Percentiles rank a stretch among this genome's conserved stretches.
Conservation (phyloP, 2,888 invertebrate species). For the Apamea sordens region DNA sequence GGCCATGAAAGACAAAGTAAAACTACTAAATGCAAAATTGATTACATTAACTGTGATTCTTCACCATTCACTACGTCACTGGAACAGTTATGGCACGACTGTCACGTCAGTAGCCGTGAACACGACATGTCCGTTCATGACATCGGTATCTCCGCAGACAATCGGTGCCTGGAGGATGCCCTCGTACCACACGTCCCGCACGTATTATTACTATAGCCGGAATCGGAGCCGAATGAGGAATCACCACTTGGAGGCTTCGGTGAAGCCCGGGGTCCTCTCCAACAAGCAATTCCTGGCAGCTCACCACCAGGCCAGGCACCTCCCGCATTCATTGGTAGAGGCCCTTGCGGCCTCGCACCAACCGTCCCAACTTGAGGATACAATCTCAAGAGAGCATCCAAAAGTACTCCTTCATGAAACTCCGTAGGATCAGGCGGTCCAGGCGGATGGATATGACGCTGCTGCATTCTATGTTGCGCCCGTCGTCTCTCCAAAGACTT, state of each 20-base stretch:
- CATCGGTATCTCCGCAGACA: slow-evolving; percentile 88
- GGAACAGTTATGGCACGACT: slow-evolving; percentile 76
- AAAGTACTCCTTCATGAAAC: slow-evolving; percentile 95
- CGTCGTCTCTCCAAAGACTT: slow-evolving; percentile 89
- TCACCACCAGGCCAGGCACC: slow-evolving; percentile 93
- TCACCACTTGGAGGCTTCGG: slow-evolving; percentile 93
- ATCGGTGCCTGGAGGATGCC: slow-evolving; percentile 88
- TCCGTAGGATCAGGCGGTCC: slow-evolving; percentile 94
- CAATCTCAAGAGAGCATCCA: slow-evolving; percentile 93
- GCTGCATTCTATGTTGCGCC: slow-evolving; percentile 87
- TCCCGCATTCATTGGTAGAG: slow-evolving; percentile 90
- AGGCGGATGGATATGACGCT: slow-evolving; percentile 91
- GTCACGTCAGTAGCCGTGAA: slow-evolving; percentile 68
- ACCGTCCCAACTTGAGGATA: slow-evolving; percentile 93
- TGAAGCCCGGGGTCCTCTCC: slow-evolving; percentile 89
- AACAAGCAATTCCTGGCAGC: slow-evolving; percentile 90
- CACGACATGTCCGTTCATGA: slow-evolving; percentile 80
- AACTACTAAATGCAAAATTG: slow-evolving; percentile 82
- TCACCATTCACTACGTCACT: slow-evolving; percentile 66
- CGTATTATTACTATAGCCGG: slow-evolving; percentile 95
- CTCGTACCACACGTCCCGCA: slow-evolving; percentile 93
- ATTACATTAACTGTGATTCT: slow-evolving; percentile 67
- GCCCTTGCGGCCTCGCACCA: slow-evolving; percentile 88
- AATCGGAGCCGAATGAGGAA: slow-evolving; percentile 95
- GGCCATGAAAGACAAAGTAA: slow-evolving; percentile 80